Evolutionary conservation across 2,113 vertebrate species (phyloP), one percentile per base, ranked within the genome.

Genomic region (Carollia perspicillata): DNA sequence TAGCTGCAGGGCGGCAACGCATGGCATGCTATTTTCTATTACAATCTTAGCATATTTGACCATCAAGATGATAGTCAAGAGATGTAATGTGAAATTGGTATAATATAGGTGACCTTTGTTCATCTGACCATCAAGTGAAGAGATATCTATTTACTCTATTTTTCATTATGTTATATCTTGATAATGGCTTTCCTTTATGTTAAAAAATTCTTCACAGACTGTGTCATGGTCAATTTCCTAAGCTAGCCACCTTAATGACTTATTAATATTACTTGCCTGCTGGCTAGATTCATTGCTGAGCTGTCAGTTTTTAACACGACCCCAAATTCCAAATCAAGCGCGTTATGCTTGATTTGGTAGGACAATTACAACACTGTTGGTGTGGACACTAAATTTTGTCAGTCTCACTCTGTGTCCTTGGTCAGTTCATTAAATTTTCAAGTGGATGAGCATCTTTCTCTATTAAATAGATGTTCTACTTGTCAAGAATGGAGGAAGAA

Each of bases 371-470:
- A 88, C 53, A 83, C 44, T 77, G 40, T 69, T 96, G 30, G 28
- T 83, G 37, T 90, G 88, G 66, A 65, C 88, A 97, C 93, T 97
- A 97, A 97, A 90, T 97, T 96, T 90, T 97, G 80, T 96, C 86
- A 92, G 53, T 88, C 66, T 97, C 80, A 90, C 75, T 93, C 80
- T 97, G 16, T 97, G 95, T 95, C 96, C 96, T 98, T 97, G 66
- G 77, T 65, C 87, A 98, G 92, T 88, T 97, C 95, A 97, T 97
- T 97, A 97, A 94, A 95, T 95, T 95, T 95, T 92, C 1, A 0
- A 81, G 84, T 96, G 86, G 87, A 95, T 97, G 96, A 90, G 11
- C 92, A 85, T 93, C 96, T 97, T 90, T 63, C 84, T 95, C 51
- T 97, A 75, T 96, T 95, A 96, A 90, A 30, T 33, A 92, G 93